phyloP scores from a whole-genome alignment of 2,113 vertebrate genomes.

The Sakesphorus luctuosus region DNA sequence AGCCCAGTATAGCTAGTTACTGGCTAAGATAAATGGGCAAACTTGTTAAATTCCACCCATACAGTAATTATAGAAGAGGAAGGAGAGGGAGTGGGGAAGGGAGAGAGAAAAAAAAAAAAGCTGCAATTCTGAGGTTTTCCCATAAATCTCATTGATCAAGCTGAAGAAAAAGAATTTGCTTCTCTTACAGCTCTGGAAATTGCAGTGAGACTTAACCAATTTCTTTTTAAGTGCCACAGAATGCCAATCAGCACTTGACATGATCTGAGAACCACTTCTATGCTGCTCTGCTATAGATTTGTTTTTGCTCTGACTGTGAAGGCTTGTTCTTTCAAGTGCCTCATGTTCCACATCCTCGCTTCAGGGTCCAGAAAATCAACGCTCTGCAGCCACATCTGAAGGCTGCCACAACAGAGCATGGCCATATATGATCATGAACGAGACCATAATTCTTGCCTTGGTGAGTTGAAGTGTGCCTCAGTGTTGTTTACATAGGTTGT shows the following conservation, averaged over 20 bases:
- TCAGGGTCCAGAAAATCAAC: neutral
- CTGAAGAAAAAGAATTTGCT: neutral
- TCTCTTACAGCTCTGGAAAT: neutral
- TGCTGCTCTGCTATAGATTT: neutral
- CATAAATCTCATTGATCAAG: neutral
- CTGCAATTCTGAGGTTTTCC: neutral
- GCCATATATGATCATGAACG: neutral
- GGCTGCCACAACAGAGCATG: neutral
- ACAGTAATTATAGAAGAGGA: neutral
- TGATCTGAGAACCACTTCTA: neutral
- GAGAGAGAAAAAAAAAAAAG: too few species aligned
- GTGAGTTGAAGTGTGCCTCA: conserved; percentile 1
- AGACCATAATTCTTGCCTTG: neutral
- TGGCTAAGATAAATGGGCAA: neutral
- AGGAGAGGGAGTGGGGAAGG: neutral
- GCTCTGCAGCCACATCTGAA: neutral
- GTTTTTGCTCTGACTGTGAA: neutral
- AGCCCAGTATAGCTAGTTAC: neutral
- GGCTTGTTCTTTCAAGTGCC: neutral
- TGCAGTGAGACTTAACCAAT: neutral
- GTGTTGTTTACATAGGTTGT: neutral
- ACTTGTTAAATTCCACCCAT: neutral
- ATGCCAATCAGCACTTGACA: neutral
- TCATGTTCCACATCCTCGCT: neutral
- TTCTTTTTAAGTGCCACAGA: neutral